Evolutionary conservation across 1,140 invertebrate genomes (phyloP), one percentile per base, ranked within the genome.

Genomic region (Dendroctonus ponderosae): DNA sequence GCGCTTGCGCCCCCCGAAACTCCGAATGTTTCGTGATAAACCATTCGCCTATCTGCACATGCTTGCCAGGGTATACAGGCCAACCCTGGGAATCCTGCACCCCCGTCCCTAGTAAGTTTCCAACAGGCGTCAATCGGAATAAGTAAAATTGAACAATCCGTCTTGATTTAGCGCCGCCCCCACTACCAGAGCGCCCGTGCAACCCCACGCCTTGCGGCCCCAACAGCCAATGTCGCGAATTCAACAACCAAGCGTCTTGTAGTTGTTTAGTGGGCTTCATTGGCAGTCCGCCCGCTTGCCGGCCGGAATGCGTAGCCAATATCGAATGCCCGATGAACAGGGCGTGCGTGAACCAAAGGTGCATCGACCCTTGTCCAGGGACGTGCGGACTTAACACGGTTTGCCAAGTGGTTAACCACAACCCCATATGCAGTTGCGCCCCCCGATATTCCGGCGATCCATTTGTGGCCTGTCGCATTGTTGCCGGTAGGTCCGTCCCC

Each of bases 141-240:
- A 60, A 7, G 11, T 38, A 54, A 15, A 62, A 5, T 62, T 40
- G 6, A 14, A 54, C 11, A 37, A 12, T 11, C 0, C 7, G 11
- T 48, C 46, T 14, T 48, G 5, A 48, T 48, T n/a, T 9, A 59
- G 41, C 15, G 39, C 58, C 63, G 72, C 68, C 58, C 12, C 69
- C 68, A 38, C 70, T 65, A 43, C 71, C 75, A 6, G 39, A 67
- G 69, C 84, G 87, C 75, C 87, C 88, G 39, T 91, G 89, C 71
- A 82, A 85, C 53, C 87, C 89, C 3, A 87, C 87, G 46, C 89
- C 90, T 6, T 94, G 92, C 77, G 92, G 89, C 12, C 82, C 87
- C 0, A 91, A 93, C 69, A 89, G 89, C 72, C 85, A 88, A 74
- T 94, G 92, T 74, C 79, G 85, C 76, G 81, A 85, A 76, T 79